Evolutionary conservation across 2,797 vertebrate species (phyloP).

Genomic region (Notamacropus eugenii): DNA sequence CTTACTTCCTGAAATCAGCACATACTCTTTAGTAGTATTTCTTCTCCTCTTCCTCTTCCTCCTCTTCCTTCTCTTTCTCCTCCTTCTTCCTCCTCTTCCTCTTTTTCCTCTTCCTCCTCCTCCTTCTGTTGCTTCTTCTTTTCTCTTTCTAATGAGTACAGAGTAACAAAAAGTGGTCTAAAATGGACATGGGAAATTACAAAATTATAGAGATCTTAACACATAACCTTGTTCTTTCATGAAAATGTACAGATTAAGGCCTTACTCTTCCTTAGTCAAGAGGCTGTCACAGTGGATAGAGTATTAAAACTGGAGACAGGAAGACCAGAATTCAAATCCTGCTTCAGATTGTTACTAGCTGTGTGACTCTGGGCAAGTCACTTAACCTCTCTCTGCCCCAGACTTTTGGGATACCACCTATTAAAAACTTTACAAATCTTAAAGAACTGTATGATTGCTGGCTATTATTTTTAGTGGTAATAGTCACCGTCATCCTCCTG

Average conservation of each 20-base stretch:
- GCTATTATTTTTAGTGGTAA: background rate
- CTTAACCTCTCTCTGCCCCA: background rate
- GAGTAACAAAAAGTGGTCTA: background rate
- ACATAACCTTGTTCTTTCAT: background rate
- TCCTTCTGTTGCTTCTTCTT: no score
- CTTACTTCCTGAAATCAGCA: background rate
- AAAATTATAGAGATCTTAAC: background rate
- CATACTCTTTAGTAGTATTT: background rate
- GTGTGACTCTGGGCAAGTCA: background rate
- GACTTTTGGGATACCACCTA: background rate
- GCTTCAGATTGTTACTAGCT: background rate
- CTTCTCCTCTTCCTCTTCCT: background rate
- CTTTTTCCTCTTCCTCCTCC: no score
- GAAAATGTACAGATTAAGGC: background rate
- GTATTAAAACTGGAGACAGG: background rate
- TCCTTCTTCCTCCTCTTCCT: no score
- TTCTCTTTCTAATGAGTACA: background rate
- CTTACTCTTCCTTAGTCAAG: background rate
- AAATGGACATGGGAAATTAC: background rate
- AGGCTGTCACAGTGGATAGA: background rate
- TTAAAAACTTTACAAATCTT: background rate
- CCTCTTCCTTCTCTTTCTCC: fast-evolving
- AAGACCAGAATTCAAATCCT: background rate
- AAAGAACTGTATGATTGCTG: background rate
- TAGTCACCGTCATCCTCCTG: background rate